Conservation (phyloP, 2,888 invertebrate genomes). For the Clepsis dumicolana region DNA sequence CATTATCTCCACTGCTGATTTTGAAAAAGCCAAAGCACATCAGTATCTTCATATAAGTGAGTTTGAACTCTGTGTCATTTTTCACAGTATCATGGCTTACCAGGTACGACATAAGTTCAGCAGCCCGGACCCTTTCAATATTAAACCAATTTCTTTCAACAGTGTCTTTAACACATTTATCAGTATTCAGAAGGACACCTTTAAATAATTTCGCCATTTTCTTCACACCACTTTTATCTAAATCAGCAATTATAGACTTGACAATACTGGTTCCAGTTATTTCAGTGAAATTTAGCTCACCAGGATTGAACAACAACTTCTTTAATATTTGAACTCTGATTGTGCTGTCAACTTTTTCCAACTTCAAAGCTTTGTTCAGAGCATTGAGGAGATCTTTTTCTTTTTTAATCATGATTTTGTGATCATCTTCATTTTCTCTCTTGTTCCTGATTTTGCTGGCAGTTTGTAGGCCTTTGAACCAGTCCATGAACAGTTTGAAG, state of each 20-base stretch:
- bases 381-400: slow-evolving; percentile 85
- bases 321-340: slow-evolving; percentile 87
- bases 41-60: slow-evolving; percentile 88
- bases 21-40: slow-evolving; percentile 89
- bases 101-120: slow-evolving; percentile 80
- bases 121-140: slow-evolving; percentile 89
- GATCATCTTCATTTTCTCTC: slow-evolving; percentile 77
- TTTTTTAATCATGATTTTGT: slow-evolving; percentile 82
- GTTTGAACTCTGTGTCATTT: slow-evolving; percentile 88
- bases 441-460: slow-evolving; percentile 85
- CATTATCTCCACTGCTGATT: slow-evolving; percentile 77
- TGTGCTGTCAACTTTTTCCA: slow-evolving; percentile 77
- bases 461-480: slow-evolving; percentile 86
- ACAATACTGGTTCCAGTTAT: slow-evolving; percentile 88
- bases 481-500: slow-evolving; percentile 87
- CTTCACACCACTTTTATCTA: slow-evolving; percentile 87
- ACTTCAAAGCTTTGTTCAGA: slow-evolving; percentile 80
- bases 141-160: slow-evolving; percentile 88
- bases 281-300: slow-evolving; percentile 91
- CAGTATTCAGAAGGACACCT: slow-evolving; percentile 86
- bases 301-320: slow-evolving; percentile 89
- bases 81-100: slow-evolving; percentile 83
- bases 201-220: slow-evolving; percentile 87
- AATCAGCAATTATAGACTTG: slow-evolving; percentile 87
- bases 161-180: slow-evolving; percentile 79